Base-by-base conservation (phyloP, 1,140 invertebrate genomes). In the Drosophila ercepeae region DNA sequence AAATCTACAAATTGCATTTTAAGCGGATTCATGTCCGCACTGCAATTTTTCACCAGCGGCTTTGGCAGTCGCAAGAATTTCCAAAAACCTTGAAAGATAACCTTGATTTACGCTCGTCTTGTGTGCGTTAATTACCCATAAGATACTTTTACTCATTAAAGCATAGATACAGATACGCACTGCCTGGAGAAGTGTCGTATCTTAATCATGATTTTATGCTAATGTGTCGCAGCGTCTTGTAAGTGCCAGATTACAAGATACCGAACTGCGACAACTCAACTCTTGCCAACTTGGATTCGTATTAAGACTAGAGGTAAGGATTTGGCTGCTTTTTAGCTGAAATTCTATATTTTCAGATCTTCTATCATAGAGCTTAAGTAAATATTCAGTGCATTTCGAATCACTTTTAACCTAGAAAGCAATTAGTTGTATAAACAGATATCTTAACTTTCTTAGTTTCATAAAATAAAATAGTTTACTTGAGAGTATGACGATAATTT, bases 151-250 rank as follows among this genome's bases (percentile, higher is more conserved):
- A 39, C 45, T 49, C 70, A 75, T 78, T 84, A 71, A 72, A 60
- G 36, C 67, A 50, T 45, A 67, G 54, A 71, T 72, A 71, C 54
- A 32, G 34, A 27, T 73, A 84, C 76, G 73, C 61, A 81, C 57
- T 50, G 63, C 54, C 67, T 39, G 19, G 11, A 57, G 67, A 64
- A 68, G 52, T n/a, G 59, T 23, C 59, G 78, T 89, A 89, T 89
- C 84, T 89, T 89, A 89, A 89, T 76, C 78, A 83, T 78, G 86
- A 89, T 89, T 89, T 89, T 89, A 89, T 89, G 84, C 84, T 89
- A 89, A 89, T 89, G 84, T 86, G 77, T 78, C 84, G 77, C 84
- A 88, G 64, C 70, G 74, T 88, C 74, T 81, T 88, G 58, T 57
- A 59, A 54, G 57, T 77, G 49, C 77, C 69, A 81, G 82, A 88